Base-by-base conservation (phyloP, 2,888 invertebrate genomes). In the Drosophila mayaguana region DNA sequence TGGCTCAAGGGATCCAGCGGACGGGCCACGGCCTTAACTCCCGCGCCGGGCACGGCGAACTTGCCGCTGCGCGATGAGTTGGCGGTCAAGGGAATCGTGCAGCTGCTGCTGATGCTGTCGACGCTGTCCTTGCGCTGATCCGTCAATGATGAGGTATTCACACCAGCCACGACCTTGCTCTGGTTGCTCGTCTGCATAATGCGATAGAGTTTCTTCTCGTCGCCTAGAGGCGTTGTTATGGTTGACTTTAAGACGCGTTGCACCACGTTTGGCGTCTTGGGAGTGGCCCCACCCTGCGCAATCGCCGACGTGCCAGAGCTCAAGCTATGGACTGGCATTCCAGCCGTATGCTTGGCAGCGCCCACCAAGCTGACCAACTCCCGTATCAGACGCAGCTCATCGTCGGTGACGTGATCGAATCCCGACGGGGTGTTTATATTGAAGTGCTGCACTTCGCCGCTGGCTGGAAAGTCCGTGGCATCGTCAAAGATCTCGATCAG, bases 401-500 rank as follows among this genome's bases (percentile, higher is more conserved):
- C 72, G 28, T 71, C 64, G 6, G 80, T 69, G 4, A 89, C 70
- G 12, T 80, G 68, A 14, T 77, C 81, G 6, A 62, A 63, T 46
- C 75, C 79, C 4, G 82, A 81, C 0, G 80, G 75, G 0, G 84
- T 81, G 43, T 88, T 89, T 0, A 86, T 87, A 28, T 84, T 89
- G 28, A 71, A 81, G 18, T 65, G 78, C 62, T 72, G 88, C n/a
- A 70, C 54, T 6, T 88, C 83, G 2, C 80, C 78, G 20, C 63
- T 43, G 16, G 32, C 61, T 0, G 91, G 89, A 34, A 91, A 91
- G 40, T 89, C 85, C 1, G 78, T 79, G 16, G 80, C 79, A 61
- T 91, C 89, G 45, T 91, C 91, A 36, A 92, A 92, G 0, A 89
- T 91, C 63, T 92, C 91, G 77, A 90, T 89, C 0, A 92, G 38